Base-by-base conservation (phyloP, 2,888 invertebrate genomes). In the Campopleginae sp. region DNA sequence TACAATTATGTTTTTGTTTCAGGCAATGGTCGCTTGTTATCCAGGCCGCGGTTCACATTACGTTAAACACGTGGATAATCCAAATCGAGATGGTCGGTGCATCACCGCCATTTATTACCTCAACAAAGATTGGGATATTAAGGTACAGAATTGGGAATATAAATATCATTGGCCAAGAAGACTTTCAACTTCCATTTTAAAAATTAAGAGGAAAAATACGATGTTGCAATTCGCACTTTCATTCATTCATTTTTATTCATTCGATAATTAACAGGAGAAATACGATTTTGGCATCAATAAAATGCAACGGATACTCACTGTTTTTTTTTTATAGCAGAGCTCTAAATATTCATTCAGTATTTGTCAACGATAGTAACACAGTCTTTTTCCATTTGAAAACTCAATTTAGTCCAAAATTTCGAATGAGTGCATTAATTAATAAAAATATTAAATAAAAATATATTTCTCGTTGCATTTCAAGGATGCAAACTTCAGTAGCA, bases 21-120 rank as follows among this genome's bases (percentile, higher is more conserved):
- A 99, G 99, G 99, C 99, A 46, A 99, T 99, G 99, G 98, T 99
- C 54, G 99, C 99, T 54, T 99, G 99, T 93, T 99, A 99, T 94
- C 99, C 99, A 0, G 99, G 99, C 44, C 96, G 96, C 76, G 98
- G 98, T 80, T 97, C 98, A 14, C 98, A 98, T 92, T 99, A 99
- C 94, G 98, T 99, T 78, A 98, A 98, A 94, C 99, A 99, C 94
- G 98, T 99, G 61, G 99, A 99, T 94, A 99, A 99, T 95, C 99
- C 99, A 7, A 98, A 98, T 94, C 96, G 96, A 91, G 99, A 99
- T 94, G 99, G 99, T 23, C 96, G 99, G 87, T 98, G 98, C 92
- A 98, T 99, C 92, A 99, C 99, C 8, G 98, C 98, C 86, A 99
- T 99, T 91, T 99, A 99, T 94, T 99, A 99, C 95, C 96, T 99